These are phyloP conservation scores for Vidua macroura DNA, from an alignment of 2,113 vertebrate species.

Conservation along the genomic window DNA sequence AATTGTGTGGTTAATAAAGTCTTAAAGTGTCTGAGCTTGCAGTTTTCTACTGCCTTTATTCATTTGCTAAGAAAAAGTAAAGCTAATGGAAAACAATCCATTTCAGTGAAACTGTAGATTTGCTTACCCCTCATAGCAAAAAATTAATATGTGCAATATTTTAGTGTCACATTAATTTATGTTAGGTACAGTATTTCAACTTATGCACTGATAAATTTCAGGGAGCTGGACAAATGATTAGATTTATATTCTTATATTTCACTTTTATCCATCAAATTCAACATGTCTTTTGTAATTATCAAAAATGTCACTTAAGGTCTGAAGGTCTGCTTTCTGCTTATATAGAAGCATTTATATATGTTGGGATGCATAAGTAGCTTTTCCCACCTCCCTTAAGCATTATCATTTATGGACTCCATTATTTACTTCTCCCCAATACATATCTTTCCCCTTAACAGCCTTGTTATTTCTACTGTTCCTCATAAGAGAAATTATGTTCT, in stretches of 20 bases:
- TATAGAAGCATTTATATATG: neutral
- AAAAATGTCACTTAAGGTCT: neutral
- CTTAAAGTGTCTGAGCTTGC: constrained; percentile 8
- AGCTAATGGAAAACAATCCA: constrained; percentile 16
- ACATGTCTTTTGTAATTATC: neutral
- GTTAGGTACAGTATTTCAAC: neutral
- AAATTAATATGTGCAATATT: neutral
- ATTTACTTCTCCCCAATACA: neutral
- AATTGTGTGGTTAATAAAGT: neutral
- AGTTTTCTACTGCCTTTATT: constrained; percentile 30
- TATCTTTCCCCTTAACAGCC: neutral
- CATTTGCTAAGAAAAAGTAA: constrained; percentile 18
- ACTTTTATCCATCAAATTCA: neutral
- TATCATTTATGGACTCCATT: neutral
- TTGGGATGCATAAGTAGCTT: neutral
- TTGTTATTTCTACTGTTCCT: neutral
- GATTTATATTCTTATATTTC: neutral
- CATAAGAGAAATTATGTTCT: neutral
- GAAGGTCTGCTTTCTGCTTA: neutral
- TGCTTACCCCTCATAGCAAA: constrained; percentile 6
- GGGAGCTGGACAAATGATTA: neutral
- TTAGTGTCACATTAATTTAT: neutral
- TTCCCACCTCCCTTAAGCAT: neutral
- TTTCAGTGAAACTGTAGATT: neutral
- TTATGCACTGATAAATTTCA: neutral